A percentile compares a stretch with the other conserved stretches of the same genome.
These are phyloP conservation scores for Galerucella pusilla DNA, from an alignment of 2,888 invertebrate species.

Conservation along the genomic window DNA sequence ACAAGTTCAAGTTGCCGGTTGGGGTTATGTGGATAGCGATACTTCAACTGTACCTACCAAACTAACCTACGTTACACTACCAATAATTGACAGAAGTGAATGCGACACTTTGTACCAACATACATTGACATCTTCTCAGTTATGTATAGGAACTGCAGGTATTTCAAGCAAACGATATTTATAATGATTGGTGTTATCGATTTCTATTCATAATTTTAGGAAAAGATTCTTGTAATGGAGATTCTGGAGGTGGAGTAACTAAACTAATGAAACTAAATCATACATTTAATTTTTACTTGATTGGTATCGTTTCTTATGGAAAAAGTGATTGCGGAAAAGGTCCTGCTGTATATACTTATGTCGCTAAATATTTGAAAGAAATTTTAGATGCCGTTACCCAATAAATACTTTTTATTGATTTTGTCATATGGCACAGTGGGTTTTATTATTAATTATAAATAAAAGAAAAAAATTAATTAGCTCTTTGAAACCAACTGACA, in stretches of 20 bases:
- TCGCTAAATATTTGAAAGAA: constrained; percentile 73
- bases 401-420: neutral
- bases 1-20: constrained; percentile 68
- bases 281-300: constrained; percentile 65
- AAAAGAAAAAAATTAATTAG: no score
- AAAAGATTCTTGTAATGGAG: constrained; percentile 74
- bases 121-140: constrained; percentile 31
- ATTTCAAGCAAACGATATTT: neutral
- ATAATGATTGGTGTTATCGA: neutral
- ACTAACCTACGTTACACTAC: constrained; percentile 38
- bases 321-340: constrained; percentile 63
- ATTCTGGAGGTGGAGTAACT: constrained; percentile 75
- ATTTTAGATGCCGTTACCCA: constrained; percentile 66
- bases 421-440: neutral
- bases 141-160: constrained; percentile 18
- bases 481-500: no score
- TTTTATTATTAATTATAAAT: neutral
- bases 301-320: constrained; percentile 70
- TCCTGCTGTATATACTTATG: constrained; percentile 78
- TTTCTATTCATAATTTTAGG: constrained; percentile 33
- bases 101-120: constrained; percentile 36
- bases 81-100: constrained; percentile 34
- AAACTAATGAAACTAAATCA: constrained; percentile 59
- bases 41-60: constrained; percentile 9
- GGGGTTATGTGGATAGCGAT: constrained; percentile 59